These are phyloP conservation scores for Tetrapedia diversipes DNA, from an alignment of 2,888 invertebrate species.

Conservation along the genomic window DNA sequence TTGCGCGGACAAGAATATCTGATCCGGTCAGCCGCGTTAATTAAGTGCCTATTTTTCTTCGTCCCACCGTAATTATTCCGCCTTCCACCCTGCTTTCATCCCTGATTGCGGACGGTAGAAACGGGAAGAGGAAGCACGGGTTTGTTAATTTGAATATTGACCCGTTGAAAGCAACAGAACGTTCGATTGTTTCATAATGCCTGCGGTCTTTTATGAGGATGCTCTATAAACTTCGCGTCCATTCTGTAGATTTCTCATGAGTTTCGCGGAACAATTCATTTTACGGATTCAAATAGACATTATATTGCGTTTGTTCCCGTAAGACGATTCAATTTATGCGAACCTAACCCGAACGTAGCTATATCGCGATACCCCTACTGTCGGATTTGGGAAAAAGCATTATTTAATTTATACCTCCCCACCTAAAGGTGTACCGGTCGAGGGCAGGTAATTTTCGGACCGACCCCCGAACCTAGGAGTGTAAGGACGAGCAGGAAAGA, in stretches of 20 bases:
- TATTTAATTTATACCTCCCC: too few species aligned
- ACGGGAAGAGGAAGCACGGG: background rate
- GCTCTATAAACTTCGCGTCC: background rate
- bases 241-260: background rate
- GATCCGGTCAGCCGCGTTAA: constrained; percentile 50
- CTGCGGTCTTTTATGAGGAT: too few species aligned
- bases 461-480: too few species aligned
- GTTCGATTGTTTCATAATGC: background rate
- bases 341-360: too few species aligned
- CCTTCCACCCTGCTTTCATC: background rate
- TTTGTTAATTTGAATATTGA: background rate
- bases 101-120: background rate
- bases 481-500: too few species aligned
- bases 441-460: too few species aligned
- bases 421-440: too few species aligned
- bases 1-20: constrained; percentile 34
- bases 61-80: constrained; percentile 54
- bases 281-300: background rate
- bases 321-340: too few species aligned
- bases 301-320: too few species aligned
- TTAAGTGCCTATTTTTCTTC: constrained; percentile 44
- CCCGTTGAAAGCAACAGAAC: background rate
- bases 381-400: too few species aligned
- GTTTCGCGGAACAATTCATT: background rate
- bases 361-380: background rate